Evolutionary conservation across 2,888 invertebrate species (phyloP).

Genomic region (Actias luna): DNA sequence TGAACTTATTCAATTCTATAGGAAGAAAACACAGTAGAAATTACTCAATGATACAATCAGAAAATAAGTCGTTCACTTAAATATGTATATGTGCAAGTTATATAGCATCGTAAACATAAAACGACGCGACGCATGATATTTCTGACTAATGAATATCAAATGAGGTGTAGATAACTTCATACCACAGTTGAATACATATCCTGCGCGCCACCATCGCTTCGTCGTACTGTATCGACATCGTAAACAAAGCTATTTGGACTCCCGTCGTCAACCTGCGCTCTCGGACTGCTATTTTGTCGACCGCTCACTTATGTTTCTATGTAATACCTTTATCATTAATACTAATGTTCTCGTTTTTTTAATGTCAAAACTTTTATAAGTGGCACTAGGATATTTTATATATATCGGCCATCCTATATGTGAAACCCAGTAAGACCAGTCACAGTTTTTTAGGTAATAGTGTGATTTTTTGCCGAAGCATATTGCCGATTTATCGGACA

Average conservation of each 20-base stretch:
- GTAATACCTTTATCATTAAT: background rate
- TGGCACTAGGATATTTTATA: too few species aligned
- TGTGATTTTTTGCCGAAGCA: too few species aligned
- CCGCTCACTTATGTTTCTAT: background rate
- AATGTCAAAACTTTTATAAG: too few species aligned
- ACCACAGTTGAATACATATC: background rate
- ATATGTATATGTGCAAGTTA: background rate
- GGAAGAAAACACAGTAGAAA: background rate
- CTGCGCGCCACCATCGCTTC: background rate
- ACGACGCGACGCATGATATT: conserved; percentile 1
- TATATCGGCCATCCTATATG: too few species aligned
- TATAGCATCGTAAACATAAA: background rate
- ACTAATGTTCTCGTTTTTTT: background rate
- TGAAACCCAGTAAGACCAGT: too few species aligned
- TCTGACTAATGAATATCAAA: conserved; percentile 7
- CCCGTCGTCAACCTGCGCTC: background rate
- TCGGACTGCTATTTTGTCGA: background rate
- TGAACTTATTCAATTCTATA: background rate
- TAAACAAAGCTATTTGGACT: background rate
- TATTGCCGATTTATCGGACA: too few species aligned
- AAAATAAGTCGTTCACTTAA: background rate
- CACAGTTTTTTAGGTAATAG: too few species aligned
- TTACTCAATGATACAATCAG: background rate
- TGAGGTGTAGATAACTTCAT: conserved; percentile 1
- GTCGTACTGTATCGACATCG: background rate